These are phyloP conservation scores for Galaxea fascicularis DNA, from an alignment of 92 coral and sea anemone genomes.

Conservation along the genomic window DNA sequence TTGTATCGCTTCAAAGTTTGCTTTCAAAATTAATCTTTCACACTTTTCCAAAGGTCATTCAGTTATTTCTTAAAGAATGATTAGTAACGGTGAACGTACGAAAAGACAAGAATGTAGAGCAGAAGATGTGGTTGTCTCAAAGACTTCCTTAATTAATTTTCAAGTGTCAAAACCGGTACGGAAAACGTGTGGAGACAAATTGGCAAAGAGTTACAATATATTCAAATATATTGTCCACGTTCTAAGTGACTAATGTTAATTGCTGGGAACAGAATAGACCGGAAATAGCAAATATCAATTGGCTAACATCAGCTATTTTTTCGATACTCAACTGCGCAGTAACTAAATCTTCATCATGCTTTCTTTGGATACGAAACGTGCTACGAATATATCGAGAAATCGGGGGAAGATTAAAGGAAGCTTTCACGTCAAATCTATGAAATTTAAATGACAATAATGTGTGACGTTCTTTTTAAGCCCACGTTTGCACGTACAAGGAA, in stretches of 20 bases:
- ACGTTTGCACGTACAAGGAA: constrained; percentile 22
- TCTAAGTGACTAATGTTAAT: not conserved
- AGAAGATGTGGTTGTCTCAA: not conserved
- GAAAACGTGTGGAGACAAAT: not conserved
- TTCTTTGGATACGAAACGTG: constrained; percentile 13
- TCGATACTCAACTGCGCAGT: not conserved
- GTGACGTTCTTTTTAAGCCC: constrained; percentile 15
- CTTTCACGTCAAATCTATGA: not conserved
- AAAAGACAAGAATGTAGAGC: not conserved
- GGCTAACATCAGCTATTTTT: not conserved
- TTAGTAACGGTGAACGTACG: not conserved
- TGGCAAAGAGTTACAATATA: not conserved
- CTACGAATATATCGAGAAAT: constrained; percentile 14
- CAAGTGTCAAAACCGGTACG: not conserved
- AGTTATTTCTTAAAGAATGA: too few species aligned
- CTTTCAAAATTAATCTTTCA: not conserved
- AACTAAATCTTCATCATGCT: not conserved
- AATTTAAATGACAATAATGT: constrained; percentile 32
- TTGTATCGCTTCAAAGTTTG: not conserved
- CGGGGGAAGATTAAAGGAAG: not conserved
- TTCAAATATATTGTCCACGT: not conserved
- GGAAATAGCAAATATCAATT: not conserved
- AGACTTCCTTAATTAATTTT: not conserved
- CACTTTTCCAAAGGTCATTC: too few species aligned
- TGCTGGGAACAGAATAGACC: not conserved